Evolutionary conservation across 1,140 invertebrate species (phyloP), one percentile per base, ranked within the genome.

Genomic region (Limonius californicus): DNA sequence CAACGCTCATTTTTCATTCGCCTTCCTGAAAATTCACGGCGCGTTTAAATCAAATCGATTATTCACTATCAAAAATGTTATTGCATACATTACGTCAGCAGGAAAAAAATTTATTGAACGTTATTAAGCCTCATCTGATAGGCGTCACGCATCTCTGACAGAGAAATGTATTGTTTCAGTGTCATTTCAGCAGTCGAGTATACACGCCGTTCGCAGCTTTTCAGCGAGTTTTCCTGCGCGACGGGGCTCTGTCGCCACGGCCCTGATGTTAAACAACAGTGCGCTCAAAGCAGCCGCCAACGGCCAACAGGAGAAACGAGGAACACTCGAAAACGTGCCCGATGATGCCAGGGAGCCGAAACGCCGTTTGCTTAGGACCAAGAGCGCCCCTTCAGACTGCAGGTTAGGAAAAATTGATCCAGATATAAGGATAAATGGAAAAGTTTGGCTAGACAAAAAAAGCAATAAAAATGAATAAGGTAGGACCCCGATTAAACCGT

Each of bases 151-250:
- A 27, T 27, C 3, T 27, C 3, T 27, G n/a, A 32, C 32, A 35
- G 16, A 42, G 15, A 50, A 50, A 50, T 19, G 19, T 50, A 18
- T 63, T 54, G 47, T 74, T 72, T 61, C 59, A 77, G 75, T 77
- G 32, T 73, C 75, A 11, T 77, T 77, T 64, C 75, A 77, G 59
- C 72, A 71, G 58, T 74, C 73, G 12, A 76, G 72, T 50, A 75
- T 76, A 57, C 73, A 75, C 61, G 70, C 74, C 14, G 68, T 76
- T 23, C 59, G 75, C 54, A 76, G 75, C 61, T 77, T 76, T 65
- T 75, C 73, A 8, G 75, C 75, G 12, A 75, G 75, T 66, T 76
- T 77, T 67, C 75, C 74, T 12, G 68, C 66, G 0, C 61, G 75
- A 61, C 61, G 74, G 32, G 65, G 60, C 16, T 73, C 74, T 6